Evolutionary conservation across 2,797 vertebrate genomes (phyloP).

Genomic region (Notoglanidium macrostoma): DNA sequence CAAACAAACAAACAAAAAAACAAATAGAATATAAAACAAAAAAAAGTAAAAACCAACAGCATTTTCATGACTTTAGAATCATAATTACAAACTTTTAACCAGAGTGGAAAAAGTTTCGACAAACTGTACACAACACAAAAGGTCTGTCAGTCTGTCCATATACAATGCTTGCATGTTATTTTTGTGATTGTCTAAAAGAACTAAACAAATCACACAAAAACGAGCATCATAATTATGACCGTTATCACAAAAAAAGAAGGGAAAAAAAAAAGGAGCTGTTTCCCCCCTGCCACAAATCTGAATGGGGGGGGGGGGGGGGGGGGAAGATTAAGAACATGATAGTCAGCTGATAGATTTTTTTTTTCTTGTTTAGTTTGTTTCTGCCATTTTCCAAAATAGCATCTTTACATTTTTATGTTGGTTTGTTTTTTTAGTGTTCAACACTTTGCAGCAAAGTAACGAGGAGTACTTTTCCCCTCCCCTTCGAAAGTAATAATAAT

Average conservation of each 20-base stretch:
- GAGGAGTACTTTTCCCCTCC: slow-evolving; percentile 71
- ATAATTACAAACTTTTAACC: slow-evolving; percentile 86
- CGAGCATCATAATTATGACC: slow-evolving; percentile 82
- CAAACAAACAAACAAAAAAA: slow-evolving; percentile 68
- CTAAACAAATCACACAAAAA: slow-evolving; percentile 84
- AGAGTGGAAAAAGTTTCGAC: slow-evolving; percentile 81
- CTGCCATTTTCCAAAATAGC: slow-evolving; percentile 76
- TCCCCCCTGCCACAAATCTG: slow-evolving; percentile 20
- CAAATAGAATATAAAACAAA: slow-evolving; percentile 77
- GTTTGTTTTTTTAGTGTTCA: slow-evolving; percentile 88
- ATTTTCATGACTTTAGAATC: slow-evolving; percentile 83
- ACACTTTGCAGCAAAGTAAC: slow-evolving; percentile 85
- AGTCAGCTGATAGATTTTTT: slow-evolving; percentile 70
- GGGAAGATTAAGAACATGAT: slow-evolving; percentile 73
- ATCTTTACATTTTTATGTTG: slow-evolving; percentile 80
- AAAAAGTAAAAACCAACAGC: slow-evolving; percentile 83
- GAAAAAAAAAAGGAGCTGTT: slow-evolving; percentile 71
- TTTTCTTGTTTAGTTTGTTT: slow-evolving; percentile 65
- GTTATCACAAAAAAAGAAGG: slow-evolving; percentile 73
- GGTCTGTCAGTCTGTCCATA: slow-evolving; percentile 82
- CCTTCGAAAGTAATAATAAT: slow-evolving; percentile 73
- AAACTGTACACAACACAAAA: slow-evolving; percentile 87
- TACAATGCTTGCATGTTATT: slow-evolving; percentile 87
- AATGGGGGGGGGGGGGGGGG: slow-evolving; percentile 67
- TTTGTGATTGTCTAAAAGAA: slow-evolving; percentile 87